Base-by-base conservation (phyloP, 2,888 invertebrate genomes). In the Sceliomorpha sp. region DNA sequence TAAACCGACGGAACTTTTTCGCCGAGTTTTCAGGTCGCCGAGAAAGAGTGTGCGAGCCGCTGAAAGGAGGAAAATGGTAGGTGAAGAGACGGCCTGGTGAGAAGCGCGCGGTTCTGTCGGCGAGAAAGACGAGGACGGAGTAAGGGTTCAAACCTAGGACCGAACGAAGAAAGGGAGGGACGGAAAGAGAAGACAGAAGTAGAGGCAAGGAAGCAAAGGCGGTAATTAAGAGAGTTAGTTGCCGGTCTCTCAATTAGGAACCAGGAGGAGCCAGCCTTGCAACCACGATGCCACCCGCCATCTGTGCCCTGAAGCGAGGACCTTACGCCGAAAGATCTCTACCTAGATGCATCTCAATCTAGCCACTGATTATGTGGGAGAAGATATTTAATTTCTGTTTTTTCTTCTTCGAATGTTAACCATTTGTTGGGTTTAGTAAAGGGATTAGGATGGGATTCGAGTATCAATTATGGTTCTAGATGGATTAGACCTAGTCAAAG, bases 141-240 rank as follows among this genome's bases (percentile, higher is more conserved):
- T n/a, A n/a, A n/a, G n/a, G n/a, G n/a, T n/a, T 70, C 51, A 72
- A 71, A 36, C 47, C 29, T 39, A 40, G 39, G 32, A 44, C 37
- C 32, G 60, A 48, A 56, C 40, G 60, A 66, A 51, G 69, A 55
- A 71, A 67, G 66, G 69, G 64, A 67, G 60, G 56, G 53, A 60
- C 51, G 51, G 62, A 60, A 44, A 48, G 70, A 72, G 70, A 63
- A 66, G 55, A 59, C 39, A 72, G 56, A 55, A 51, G 69, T 60
- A 56, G 73, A 77, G 75, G 77, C 72, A 76, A 82, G 85, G 83
- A 80, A 82, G 78, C 77, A 76, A 80, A 84, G 85, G 84, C 87
- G 89, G 89, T 89, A 90, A 90, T 90, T 90, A 89, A 89, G 89
- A 89, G 89, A 89, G 89, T 89, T 89, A 88, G 89, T 88, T 85